Base-by-base conservation (phyloP, 2,113 vertebrate genomes). In the Meriones unguiculatus region DNA sequence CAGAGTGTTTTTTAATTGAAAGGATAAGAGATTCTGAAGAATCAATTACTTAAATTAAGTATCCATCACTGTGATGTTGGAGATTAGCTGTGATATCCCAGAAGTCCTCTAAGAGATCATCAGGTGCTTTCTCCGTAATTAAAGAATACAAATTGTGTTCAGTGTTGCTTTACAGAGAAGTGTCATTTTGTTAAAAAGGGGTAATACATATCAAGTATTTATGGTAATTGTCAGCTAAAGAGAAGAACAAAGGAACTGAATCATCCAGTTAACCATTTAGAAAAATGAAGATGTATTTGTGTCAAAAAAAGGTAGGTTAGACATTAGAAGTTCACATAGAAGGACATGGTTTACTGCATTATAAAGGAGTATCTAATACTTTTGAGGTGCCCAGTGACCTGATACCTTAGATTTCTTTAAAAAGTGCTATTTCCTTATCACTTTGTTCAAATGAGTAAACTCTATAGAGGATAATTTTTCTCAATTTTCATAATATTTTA, bases 131-230 rank as follows among this genome's bases (percentile, higher is more conserved):
- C 65, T 95, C 64, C 85, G 32, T 92, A 92, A 95, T 94, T 96
- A 94, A 94, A 78, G 38, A 91, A 81, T 96, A 94, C 85, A 92
- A 92, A 94, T 92, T 97, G 81, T 96, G 93, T 89, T 97, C 96
- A 91, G 25, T 96, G 89, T 94, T 96, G 65, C 76, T 50, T 97
- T 96, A 85, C 75, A 54, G 22, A 90, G n/a, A 90, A 94, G 95
- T 97, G 65, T 65, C 94, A 96, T 92, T 96, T 96, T 97, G 50
- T 95, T 96, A 81, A 96, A 89, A 96, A 70, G 12, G 41, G 22
- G 59, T 95, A 96, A 96, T 95, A 59, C 54, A 91, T 95, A 77
- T 86, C 77, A 76, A 85, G 35, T 90, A 72, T 95, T 82, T 90
- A 92, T 93, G n/a, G 89, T 52, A 96, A 96, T 70, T 96, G 88